These are phyloP conservation scores for Panthera tigris DNA, from an alignment of 2,113 vertebrate species.

Conservation along the genomic window DNA sequence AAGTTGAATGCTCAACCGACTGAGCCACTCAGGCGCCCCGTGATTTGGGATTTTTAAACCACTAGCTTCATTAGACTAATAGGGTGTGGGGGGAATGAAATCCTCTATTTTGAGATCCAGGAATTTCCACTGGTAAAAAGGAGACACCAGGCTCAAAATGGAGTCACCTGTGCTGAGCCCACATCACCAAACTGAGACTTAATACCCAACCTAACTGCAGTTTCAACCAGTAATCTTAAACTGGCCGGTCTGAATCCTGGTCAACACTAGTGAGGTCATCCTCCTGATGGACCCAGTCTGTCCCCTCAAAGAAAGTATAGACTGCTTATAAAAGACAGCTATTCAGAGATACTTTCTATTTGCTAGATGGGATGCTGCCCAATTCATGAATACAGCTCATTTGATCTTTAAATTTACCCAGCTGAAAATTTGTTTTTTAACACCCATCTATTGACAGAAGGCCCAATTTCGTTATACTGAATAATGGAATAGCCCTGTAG, in stretches of 20 bases:
- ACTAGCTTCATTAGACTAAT: neutral
- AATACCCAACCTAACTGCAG: neutral
- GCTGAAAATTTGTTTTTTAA: neutral
- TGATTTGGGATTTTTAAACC: slow-evolving; percentile 8
- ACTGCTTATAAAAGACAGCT: neutral
- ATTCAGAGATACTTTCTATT: neutral
- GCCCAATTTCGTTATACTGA: slow-evolving; percentile 52
- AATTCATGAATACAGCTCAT: neutral
- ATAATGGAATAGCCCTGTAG: neutral
- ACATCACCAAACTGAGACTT: neutral
- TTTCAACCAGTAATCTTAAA: neutral
- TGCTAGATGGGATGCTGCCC: neutral
- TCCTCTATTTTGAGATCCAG: slow-evolving; percentile 31
- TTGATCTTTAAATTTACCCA: neutral
- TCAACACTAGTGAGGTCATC: neutral
- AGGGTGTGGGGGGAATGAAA: neutral
- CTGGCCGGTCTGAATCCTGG: neutral
- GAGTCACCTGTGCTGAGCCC: neutral
- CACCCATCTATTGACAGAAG: slow-evolving; percentile 46
- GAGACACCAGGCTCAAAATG: neutral
- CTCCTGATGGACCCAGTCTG: neutral
- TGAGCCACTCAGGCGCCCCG: too few relatives aligned
- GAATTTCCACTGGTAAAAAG: slow-evolving; percentile 12
- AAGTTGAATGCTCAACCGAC: too few relatives aligned
- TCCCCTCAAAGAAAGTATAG: neutral